Percentiles rank a stretch among this genome's conserved stretches.
These are phyloP conservation scores for Stenopsyche tienmushanensis DNA, from an alignment of 1,140 invertebrate genomes.

Conservation along the genomic window DNA sequence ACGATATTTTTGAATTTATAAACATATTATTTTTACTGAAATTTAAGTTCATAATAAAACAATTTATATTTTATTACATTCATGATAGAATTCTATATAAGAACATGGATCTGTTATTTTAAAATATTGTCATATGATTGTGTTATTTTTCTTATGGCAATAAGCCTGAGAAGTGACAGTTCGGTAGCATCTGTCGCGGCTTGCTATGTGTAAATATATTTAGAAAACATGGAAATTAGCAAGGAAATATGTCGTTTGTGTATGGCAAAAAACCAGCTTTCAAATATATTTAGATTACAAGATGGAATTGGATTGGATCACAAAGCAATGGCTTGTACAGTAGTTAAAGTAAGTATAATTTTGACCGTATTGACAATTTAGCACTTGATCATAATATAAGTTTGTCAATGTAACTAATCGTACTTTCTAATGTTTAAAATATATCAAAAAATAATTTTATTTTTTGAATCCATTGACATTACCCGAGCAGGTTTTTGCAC, in stretches of 20 bases:
- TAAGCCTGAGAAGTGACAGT: too few species aligned
- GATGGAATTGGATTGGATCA: constrained; percentile 22
- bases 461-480: neutral
- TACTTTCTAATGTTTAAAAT: neutral
- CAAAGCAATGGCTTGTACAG: constrained; percentile 27
- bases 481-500: neutral
- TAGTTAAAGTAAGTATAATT: constrained; percentile 17
- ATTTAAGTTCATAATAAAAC: too few species aligned
- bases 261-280: constrained; percentile 20
- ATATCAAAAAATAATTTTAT: neutral
- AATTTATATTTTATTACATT: too few species aligned
- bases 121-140: too few species aligned
- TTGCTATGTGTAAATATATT: too few species aligned
- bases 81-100: too few species aligned
- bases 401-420: neutral
- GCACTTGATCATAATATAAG: neutral
- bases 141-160: too few species aligned
- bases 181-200: too few species aligned
- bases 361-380: neutral
- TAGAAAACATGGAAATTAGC: too few species aligned
- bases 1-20: too few species aligned
- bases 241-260: constrained; percentile 37
- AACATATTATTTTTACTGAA: too few species aligned
- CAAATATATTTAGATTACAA: constrained; percentile 20
- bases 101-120: too few species aligned